A percentile compares a stretch with the other conserved stretches of the same genome.
Conservation (phyloP, 2,113 vertebrate genomes). For the Clarias macrocephalus region DNA sequence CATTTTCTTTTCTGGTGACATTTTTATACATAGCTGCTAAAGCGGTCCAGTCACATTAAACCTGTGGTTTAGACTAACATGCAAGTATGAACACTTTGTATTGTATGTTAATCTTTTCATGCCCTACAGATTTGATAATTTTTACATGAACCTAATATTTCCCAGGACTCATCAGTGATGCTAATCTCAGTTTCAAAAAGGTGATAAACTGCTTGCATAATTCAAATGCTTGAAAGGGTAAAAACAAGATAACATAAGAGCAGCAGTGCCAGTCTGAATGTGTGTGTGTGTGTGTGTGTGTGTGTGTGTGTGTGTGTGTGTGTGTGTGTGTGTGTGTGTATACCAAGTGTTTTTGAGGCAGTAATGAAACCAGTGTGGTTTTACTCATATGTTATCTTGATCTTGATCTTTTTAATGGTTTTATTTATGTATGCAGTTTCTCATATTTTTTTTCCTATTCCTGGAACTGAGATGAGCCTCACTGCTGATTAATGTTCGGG, state of each 20-base stretch:
- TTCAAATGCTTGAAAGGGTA: not conserved
- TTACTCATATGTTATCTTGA: not conserved
- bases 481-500: not conserved
- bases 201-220: not conserved
- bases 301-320: not conserved
- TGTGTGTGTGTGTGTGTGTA: not conserved
- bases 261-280: not conserved
- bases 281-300: not conserved
- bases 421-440: not conserved
- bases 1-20: not conserved
- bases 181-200: not conserved
- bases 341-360: not conserved
- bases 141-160: not conserved
- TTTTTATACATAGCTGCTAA: not conserved
- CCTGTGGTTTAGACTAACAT: not conserved
- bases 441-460: not conserved
- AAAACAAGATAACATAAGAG: not conserved
- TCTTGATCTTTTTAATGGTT: not conserved
- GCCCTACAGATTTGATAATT: not conserved
- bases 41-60: not conserved
- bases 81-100: not conserved
- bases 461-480: not conserved
- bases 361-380: not conserved
- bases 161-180: not conserved
- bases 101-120: not conserved